Conservation (phyloP, 2,888 invertebrate genomes). For the Melolontha melolontha region DNA sequence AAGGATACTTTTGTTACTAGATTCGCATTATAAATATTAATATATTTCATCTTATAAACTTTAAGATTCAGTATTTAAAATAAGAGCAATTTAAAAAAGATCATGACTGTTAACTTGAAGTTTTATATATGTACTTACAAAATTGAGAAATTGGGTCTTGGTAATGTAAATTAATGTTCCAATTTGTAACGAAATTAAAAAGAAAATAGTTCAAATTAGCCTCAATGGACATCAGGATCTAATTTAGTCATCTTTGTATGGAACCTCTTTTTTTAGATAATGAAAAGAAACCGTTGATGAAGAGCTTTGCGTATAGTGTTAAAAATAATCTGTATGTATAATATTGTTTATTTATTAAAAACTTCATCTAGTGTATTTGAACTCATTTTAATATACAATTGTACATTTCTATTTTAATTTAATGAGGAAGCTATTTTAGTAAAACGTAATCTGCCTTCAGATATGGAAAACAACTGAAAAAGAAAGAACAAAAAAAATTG, state of each 20-base stretch:
- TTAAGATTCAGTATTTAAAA: conserved; percentile 1
- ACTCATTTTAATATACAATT: conserved; percentile 31
- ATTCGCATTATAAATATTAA: too few relatives aligned
- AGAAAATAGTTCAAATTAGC: not conserved
- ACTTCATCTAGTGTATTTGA: conserved; percentile 33
- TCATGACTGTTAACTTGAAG: conserved; percentile 10
- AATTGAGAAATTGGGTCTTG: conserved; percentile 4
- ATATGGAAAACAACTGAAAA: not conserved
- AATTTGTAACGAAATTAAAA: not conserved
- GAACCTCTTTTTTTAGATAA: conserved; percentile 2
- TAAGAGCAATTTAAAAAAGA: not conserved
- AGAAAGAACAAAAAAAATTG: conserved; percentile 7
- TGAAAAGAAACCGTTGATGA: not conserved
- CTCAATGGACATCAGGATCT: not conserved
- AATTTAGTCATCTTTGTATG: not conserved
- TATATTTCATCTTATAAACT: too few relatives aligned
- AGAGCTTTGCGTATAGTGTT: conserved; percentile 34
- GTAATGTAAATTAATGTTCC: not conserved
- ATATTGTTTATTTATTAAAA: conserved; percentile 41
- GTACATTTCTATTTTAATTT: conserved; percentile 34
- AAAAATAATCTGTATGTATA: conserved; percentile 36
- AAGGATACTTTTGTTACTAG: too few relatives aligned
- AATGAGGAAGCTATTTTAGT: conserved; percentile 21
- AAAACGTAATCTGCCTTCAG: conserved; percentile 8
- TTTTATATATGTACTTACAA: conserved; percentile 14